Percentiles rank a stretch among this genome's conserved stretches.
These are phyloP conservation scores for Pogonomyrmex californicus DNA, from an alignment of 1,140 invertebrate species.

Conservation along the genomic window DNA sequence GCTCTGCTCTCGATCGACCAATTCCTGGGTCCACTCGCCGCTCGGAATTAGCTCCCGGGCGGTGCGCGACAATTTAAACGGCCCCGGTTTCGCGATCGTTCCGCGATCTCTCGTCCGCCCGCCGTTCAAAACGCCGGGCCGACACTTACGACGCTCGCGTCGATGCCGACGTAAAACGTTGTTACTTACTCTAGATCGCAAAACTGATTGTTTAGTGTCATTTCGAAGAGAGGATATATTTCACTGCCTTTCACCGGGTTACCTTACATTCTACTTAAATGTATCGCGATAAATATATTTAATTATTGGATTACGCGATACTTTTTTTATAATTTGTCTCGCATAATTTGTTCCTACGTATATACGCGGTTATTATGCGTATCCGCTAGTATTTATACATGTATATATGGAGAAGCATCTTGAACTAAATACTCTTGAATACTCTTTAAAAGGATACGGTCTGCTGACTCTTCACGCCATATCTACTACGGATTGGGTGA, in stretches of 20 bases:
- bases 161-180: background rate
- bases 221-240: background rate
- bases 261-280: no score
- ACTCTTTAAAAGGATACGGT: constrained; percentile 36
- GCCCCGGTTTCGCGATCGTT: constrained; percentile 48
- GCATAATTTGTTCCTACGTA: background rate
- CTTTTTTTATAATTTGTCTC: background rate
- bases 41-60: constrained; percentile 25
- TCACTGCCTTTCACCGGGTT: background rate
- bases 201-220: background rate
- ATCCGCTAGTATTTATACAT: background rate
- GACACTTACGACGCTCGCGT: background rate
- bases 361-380: background rate
- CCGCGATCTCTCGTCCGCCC: constrained; percentile 16
- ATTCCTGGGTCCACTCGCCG: constrained; percentile 60
- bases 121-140: background rate
- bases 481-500: constrained; percentile 44
- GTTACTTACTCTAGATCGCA: background rate
- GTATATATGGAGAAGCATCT: background rate
- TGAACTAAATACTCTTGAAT: constrained; percentile 14
- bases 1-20: constrained; percentile 49
- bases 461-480: constrained; percentile 26
- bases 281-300: no score
- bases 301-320: background rate
- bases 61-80: constrained; percentile 67